Evolutionary conservation across 2,113 vertebrate genomes (phyloP).

Genomic region (Labeo rohita): DNA sequence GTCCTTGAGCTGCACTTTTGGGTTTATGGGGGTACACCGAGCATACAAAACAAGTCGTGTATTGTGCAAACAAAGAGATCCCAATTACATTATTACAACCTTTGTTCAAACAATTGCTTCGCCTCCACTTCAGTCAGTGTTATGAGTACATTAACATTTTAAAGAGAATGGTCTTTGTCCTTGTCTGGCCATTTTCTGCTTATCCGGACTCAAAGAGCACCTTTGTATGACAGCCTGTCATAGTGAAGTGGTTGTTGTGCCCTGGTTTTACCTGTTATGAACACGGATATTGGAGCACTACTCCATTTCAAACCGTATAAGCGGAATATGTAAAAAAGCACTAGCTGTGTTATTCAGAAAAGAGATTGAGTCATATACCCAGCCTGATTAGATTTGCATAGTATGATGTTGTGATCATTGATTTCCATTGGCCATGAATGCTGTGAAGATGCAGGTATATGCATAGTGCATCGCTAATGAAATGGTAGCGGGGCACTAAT

Average conservation of each 20-base stretch:
- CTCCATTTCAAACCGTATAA: conserved; percentile 39
- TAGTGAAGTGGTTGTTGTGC: conserved; percentile 15
- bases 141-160: conserved; percentile 40
- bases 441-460: conserved; percentile 58
- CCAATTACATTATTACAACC: conserved; percentile 15
- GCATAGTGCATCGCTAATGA: conserved; percentile 66
- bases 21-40: background rate
- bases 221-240: background rate
- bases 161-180: conserved; percentile 19
- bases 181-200: background rate
- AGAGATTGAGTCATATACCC: conserved; percentile 4
- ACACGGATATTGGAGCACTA: background rate
- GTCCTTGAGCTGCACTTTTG: background rate
- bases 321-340: background rate
- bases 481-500: conserved; percentile 52
- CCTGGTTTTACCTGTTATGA: background rate
- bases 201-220: background rate
- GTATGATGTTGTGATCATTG: conserved; percentile 60
- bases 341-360: conserved; percentile 19
- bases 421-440: conserved; percentile 61
- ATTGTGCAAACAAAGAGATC: conserved; percentile 2
- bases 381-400: conserved; percentile 62
- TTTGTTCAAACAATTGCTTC: background rate
- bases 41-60: background rate
- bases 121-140: conserved; percentile 13